Evolutionary conservation across 2,888 invertebrate species (phyloP).

Genomic region (Apamea epomidion): DNA sequence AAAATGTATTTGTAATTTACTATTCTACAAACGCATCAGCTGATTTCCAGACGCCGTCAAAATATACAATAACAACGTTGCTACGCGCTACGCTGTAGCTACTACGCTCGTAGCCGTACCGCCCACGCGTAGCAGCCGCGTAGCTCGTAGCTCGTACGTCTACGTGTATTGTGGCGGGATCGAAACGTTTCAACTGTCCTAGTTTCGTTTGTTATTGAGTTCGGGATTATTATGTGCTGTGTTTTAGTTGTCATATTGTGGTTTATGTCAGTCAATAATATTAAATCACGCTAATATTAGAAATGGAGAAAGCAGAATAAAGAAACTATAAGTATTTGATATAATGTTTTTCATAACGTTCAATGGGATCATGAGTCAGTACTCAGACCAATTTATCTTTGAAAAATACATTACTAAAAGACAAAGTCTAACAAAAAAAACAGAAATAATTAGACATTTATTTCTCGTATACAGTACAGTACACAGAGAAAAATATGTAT

Average conservation of each 20-base stretch:
- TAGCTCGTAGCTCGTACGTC: conserved; percentile 54
- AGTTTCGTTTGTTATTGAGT: conserved; percentile 49
- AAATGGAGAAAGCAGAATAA: not conserved
- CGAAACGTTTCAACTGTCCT: conserved; percentile 37
- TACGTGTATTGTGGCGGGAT: conserved; percentile 40
- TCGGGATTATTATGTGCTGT: conserved; percentile 30
- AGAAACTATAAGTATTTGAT: not conserved
- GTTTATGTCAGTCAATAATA: not conserved
- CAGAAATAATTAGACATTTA: not conserved
- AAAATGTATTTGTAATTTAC: conserved; percentile 20
- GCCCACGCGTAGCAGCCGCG: conserved; percentile 76
- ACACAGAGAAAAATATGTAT: no score
- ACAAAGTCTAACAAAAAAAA: not conserved
- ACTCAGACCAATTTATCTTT: not conserved
- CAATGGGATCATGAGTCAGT: not conserved
- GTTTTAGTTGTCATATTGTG: conserved; percentile 8
- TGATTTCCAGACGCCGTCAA: conserved; percentile 67
- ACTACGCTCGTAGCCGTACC: conserved; percentile 69
- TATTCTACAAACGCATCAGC: conserved; percentile 63
- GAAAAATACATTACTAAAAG: not conserved
- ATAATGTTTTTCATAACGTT: not conserved
- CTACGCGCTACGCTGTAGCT: conserved; percentile 66
- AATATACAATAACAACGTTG: conserved; percentile 72
- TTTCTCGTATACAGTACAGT: not conserved
- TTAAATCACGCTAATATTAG: not conserved